Evolutionary conservation across 30 jellyfish, hydroid and myxozoan species (phyloP), one percentile per base, ranked within the genome.

Genomic region (Mastigias papua): DNA sequence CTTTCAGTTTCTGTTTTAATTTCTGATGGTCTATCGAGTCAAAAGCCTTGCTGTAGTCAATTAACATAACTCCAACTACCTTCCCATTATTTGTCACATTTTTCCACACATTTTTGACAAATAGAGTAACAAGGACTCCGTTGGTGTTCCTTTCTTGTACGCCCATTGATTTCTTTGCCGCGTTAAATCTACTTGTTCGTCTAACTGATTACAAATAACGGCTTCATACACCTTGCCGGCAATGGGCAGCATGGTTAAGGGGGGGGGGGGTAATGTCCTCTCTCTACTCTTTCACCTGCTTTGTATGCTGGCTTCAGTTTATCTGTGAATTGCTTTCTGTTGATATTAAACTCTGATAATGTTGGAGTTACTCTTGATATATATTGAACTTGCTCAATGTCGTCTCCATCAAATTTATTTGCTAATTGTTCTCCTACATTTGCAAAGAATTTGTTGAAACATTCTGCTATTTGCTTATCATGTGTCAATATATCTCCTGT

Each of bases 131-230:
- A 69, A 49, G 31, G 80, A 70, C 65, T 77, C 92, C 37, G 88
- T 88, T 54, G 96, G 77, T 62, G 69, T 26, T 26, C 73, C 87
- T 78, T 33, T 37, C 78, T 51, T 73, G 73, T 75, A 78, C 48
- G 87, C 97, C 92, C 89, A 67, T 61, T 89, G 97, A 50, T 89
- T 75, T 48, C 42, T 66, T 78, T 71, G 92, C 86, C 88, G 68
- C 23, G 73, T 20, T 29, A 64, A 8, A 30, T 89, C 80, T 46
- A 66, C n/a, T 48, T 87, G 92, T 0, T 77, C 48, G 58, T 77
- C 80, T 37, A 64, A 29, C 30, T 67, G 84, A 31, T 65, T 25
- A 48, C 91, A 64, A 1, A 77, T 46, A 34, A 63, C 72, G 21
- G 81, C 72, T 71, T 48, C 91, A 8, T 7, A 51, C 21, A 87